Conservation (phyloP, 2,888 invertebrate genomes). For the Stratiomys singularior region DNA sequence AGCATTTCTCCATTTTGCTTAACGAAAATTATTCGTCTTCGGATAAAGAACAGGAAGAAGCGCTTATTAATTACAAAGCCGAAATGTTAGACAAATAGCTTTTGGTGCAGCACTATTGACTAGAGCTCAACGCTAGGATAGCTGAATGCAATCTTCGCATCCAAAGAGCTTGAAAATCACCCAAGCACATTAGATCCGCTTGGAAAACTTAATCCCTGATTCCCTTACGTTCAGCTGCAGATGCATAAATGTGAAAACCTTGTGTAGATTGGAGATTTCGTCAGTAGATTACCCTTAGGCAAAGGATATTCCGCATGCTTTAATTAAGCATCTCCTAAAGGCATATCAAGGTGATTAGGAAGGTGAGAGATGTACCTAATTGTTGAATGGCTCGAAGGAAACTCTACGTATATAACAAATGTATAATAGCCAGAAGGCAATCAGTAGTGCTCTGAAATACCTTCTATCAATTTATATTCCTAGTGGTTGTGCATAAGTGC, state of each 20-base stretch:
- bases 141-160: conserved; percentile 12
- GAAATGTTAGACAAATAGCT: neutral
- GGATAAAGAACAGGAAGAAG: neutral
- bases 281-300: conserved; percentile 9
- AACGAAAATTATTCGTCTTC: neutral
- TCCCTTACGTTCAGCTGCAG: neutral
- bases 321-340: conserved; percentile 18
- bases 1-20: neutral
- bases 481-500: neutral
- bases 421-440: neutral
- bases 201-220: neutral
- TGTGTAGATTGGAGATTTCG: neutral
- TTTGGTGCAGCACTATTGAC: neutral
- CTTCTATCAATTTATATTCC: neutral
- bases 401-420: neutral
- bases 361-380: neutral
- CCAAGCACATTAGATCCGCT: conserved; percentile 1
- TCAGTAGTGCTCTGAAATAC: neutral
- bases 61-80: conserved; percentile 13
- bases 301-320: neutral
- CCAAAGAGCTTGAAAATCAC: neutral
- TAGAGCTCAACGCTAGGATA: neutral
- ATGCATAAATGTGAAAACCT: neutral
- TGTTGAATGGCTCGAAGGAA: neutral
- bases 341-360: conserved; percentile 8